phyloP scores from a whole-genome alignment of 2,113 vertebrate species.

The Cavia porcellus region DNA sequence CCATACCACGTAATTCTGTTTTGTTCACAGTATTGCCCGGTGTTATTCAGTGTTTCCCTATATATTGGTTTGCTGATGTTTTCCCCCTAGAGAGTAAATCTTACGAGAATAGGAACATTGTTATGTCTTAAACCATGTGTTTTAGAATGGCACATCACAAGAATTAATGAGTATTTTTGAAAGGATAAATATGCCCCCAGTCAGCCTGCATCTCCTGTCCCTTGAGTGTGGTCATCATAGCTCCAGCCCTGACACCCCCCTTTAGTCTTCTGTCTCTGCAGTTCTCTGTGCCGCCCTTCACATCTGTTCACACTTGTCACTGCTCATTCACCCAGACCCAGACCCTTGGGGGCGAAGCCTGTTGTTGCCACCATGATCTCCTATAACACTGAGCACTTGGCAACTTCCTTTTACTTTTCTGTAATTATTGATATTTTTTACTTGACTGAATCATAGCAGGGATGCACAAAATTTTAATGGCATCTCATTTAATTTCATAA shows the following conservation, averaged over 20 bases:
- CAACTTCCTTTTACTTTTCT: slow-evolving; percentile 37
- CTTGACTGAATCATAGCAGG: neutral
- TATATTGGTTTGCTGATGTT: neutral
- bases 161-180: neutral
- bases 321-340: neutral
- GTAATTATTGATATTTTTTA: slow-evolving; percentile 24
- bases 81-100: neutral
- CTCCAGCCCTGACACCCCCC: neutral
- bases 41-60: neutral
- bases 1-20: neutral
- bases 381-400: neutral
- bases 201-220: neutral
- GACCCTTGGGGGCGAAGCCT: neutral
- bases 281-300: neutral
- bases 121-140: neutral
- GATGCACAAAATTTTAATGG: neutral
- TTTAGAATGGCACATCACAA: neutral
- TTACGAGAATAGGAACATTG: neutral
- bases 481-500: slow-evolving; percentile 47
- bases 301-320: neutral
- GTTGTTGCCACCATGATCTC: neutral
- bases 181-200: neutral
- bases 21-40: neutral
- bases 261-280: neutral
- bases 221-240: neutral